Evolutionary conservation across 2,888 invertebrate genomes (phyloP), one percentile per base, ranked within the genome.

Genomic region (Tortricodes alternella): DNA sequence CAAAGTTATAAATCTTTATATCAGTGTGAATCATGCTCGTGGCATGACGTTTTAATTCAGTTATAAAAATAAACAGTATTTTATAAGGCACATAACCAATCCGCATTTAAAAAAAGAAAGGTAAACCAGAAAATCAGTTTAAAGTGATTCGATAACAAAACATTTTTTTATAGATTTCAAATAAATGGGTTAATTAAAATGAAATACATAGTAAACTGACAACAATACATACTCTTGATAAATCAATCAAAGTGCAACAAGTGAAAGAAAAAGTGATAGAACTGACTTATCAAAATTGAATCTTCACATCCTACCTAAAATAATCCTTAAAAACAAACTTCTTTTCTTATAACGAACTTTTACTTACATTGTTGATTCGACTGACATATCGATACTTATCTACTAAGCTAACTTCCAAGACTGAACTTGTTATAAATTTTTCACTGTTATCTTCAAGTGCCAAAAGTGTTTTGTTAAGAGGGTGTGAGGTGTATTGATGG

Each of bases 361-460:
- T 5, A 19, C 37, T 38, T 9, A 4, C 3, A 38, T 37, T 34
- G 38, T 21, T 39, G 56, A 60, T 53, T 73, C 71, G 76, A 79
- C 80, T 81, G 76, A 85, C 88, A 87, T 86, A 87, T 88, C 86
- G 78, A 61, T 74, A 76, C 73, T 73, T 76, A 73, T 72, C 72
- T 78, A 73, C 66, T 77, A 78, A 76, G 74, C 73, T 76, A 77
- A 77, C 74, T 78, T 70, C 70, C 66, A 86, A 86, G 88, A 83
- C 87, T 86, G 85, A 88, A 70, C 11, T 29, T 48, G 53, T 62
- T 74, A 74, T 68, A 68, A 72, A 67, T 76, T 76, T 70, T 62
- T 68, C 62, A 59, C 67, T 73, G 66, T 65, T 69, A 64, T 67
- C 71, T 67, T 70, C 66, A 56, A 56, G 53, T 57, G 52, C 48